Evolutionary conservation across 1,140 invertebrate genomes (phyloP), one percentile per base, ranked within the genome.

Genomic region (Sycobia sp.): DNA sequence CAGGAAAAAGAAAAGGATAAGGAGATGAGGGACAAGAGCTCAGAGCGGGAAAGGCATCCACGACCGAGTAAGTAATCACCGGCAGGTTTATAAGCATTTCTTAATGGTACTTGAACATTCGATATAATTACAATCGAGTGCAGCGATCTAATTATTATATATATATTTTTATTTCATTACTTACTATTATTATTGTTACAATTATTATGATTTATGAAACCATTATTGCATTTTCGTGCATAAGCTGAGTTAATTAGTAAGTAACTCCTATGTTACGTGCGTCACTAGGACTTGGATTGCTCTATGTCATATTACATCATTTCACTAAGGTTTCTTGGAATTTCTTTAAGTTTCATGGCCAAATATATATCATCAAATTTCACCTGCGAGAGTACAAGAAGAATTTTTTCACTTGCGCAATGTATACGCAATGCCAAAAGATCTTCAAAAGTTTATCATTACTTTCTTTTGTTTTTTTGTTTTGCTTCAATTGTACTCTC

Each of bases 61-160:
- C 74, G 79, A 74, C 78, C 80, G 75, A 81, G 79, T 82, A 76
- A 82, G 80, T 82, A 73, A 54, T 56, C 39, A 56, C 14, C 41
- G 39, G 27, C 58, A 41, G 16, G 22, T 14, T 61, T 20, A 4
- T 27, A n/a, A 43, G 25, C 38, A 32, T 36, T n/a, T 43, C 11
- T 49, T 41, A 10, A 14, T 54, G 29, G 8, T 7, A 51, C 22
- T 23, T 16, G 22, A n/a, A 32, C 23, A 34, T 53, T 53, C 38
- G 47, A 51, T 36, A 32, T 29, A 20, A n/a, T 38, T 57, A 20
- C 47, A 46, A 44, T 61, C 39, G 41, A 62, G 44, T 56, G 22
- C 34, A 41, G 20, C 11, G 4, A 47, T 20, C 14, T 10, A 20
- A 16, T 10, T 43, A 16, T 20, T 20, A 47, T 27, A 13, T 23